A percentile compares a stretch with the other conserved stretches of the same genome.
Conservation (phyloP, 2,797 vertebrate genomes). For the Benthosema pterotum region DNA sequence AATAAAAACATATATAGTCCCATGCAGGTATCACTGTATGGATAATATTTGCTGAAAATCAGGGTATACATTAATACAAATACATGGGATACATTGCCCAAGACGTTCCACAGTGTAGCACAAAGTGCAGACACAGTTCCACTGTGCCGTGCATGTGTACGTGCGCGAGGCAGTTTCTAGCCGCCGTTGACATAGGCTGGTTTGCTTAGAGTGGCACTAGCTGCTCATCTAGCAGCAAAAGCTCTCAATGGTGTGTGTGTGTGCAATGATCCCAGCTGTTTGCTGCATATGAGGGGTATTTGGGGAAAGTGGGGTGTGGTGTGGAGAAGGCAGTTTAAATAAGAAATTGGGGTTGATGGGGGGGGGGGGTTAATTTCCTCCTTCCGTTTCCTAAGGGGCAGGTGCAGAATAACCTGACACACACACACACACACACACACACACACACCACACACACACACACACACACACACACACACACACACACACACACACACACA, state of each 20-base stretch:
- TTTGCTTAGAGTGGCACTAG: constrained; percentile 53
- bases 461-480: not conserved
- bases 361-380: constrained; percentile 59
- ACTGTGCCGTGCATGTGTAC: constrained; percentile 17
- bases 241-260: constrained; percentile 36
- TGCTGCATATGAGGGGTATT: constrained; percentile 26
- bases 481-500: constrained; percentile 20
- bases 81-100: too few species aligned
- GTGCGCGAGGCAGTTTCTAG: constrained; percentile 54
- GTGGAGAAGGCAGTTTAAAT: constrained; percentile 40
- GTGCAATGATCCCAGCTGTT: constrained; percentile 56
- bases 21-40: too few species aligned
- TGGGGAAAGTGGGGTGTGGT: constrained; percentile 13
- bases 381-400: constrained; percentile 71
- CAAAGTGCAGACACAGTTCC: constrained; percentile 51
- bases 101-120: constrained; percentile 4
- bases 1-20: too few species aligned
- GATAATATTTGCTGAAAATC: too few species aligned
- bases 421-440: not conserved
- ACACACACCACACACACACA: not conserved
- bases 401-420: constrained; percentile 61
- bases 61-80: too few species aligned
- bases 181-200: constrained; percentile 56
- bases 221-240: constrained; percentile 26
- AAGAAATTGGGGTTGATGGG: constrained; percentile 22